Evolutionary conservation across 2,113 vertebrate genomes (phyloP).

Genomic region (Excalfactoria chinensis): DNA sequence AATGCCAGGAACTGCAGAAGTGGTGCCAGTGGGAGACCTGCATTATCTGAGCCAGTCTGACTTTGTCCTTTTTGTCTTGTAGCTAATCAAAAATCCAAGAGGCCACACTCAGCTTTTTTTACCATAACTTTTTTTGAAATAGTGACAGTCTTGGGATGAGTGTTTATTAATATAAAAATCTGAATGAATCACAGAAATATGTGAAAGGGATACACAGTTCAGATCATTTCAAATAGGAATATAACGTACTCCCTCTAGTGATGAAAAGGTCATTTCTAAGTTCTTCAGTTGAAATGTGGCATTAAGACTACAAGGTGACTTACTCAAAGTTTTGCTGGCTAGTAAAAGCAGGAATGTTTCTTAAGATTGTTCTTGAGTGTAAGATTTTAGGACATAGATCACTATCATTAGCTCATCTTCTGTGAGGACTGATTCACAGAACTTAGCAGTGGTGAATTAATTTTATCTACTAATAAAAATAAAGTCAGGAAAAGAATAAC

Average conservation of each 20-base stretch:
- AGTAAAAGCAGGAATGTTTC: not conserved
- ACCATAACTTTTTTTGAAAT: not conserved
- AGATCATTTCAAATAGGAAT: not conserved
- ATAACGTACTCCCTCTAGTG: not conserved
- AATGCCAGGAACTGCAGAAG: not conserved
- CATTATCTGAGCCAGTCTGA: not conserved
- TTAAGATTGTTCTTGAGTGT: not conserved
- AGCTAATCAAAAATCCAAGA: not conserved
- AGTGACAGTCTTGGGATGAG: not conserved
- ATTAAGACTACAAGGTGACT: not conserved
- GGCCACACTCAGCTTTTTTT: not conserved
- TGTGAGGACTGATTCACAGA: not conserved
- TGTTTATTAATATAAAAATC: not conserved
- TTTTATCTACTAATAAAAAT: not conserved
- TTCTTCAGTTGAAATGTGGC: not conserved
- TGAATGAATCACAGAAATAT: not conserved
- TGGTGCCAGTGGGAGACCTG: not conserved
- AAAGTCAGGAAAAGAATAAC: slow-evolving; percentile 10
- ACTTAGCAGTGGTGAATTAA: not conserved
- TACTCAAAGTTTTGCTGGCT: not conserved
- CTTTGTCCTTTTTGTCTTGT: not conserved
- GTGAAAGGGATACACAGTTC: not conserved
- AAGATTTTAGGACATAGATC: not conserved
- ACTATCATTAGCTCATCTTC: not conserved
- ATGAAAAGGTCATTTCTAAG: not conserved